Conservation (phyloP, 92 coral and sea anemone genomes). For the Plumapathes pennacea region DNA sequence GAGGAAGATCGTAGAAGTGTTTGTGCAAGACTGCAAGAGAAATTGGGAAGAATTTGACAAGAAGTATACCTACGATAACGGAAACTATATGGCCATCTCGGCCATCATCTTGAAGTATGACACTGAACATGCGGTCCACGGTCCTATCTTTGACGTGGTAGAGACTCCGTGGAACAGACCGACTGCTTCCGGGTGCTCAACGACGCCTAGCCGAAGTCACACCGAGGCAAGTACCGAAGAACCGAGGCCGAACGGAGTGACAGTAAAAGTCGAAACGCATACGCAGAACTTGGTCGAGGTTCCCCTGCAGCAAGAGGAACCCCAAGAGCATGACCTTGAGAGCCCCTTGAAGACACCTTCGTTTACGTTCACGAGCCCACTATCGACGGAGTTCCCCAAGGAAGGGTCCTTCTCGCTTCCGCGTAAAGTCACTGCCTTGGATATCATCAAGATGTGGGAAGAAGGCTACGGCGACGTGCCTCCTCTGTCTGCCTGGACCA, state of each 20-base stretch:
- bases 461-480: conserved; percentile 83
- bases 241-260: not conserved
- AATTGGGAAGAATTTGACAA: conserved; percentile 76
- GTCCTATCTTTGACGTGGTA: conserved; percentile 64
- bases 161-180: too few species aligned
- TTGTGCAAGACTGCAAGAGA: conserved; percentile 77
- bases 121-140: conserved; percentile 72
- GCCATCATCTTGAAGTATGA: conserved; percentile 92
- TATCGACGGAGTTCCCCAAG: too few species aligned
- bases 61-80: conserved; percentile 81
- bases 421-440: conserved; percentile 93
- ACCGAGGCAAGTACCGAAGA: conserved; percentile 3
- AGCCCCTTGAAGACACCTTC: conserved; percentile 8
- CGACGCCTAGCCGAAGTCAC: not conserved
- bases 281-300: too few species aligned
- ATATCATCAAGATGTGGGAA: conserved; percentile 93
- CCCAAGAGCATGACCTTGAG: too few species aligned
- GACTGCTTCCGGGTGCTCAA: conserved; percentile 21
- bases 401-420: conserved; percentile 65
- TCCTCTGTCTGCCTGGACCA: conserved; percentile 87
- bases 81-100: conserved; percentile 81
- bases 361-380: conserved; percentile 15
- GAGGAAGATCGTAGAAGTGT: conserved; percentile 95
- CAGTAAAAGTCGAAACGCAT: conserved; percentile 3
- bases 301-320: too few species aligned